Conservation (phyloP, 2,113 vertebrate genomes). For the Capreolus pygargus region DNA sequence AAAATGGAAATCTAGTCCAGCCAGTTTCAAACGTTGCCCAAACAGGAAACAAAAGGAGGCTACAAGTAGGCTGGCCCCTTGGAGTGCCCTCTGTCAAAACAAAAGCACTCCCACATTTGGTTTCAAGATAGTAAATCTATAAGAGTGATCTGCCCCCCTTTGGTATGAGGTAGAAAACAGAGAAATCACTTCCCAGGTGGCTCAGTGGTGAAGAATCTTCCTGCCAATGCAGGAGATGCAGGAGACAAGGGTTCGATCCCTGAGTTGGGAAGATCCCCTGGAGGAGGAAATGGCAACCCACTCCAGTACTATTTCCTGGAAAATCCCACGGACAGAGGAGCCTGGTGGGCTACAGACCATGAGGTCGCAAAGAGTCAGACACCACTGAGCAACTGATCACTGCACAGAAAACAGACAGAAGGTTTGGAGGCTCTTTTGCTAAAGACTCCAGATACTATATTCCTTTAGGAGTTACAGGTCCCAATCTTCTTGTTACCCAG, state of each 20-base stretch:
- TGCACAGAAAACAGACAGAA: not conserved
- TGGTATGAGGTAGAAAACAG: not conserved
- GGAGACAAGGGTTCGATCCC: not conserved
- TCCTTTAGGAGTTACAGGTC: not conserved
- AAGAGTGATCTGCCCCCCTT: not conserved
- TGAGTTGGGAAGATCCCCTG: not conserved
- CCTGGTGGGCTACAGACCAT: not conserved
- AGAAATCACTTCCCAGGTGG: not conserved
- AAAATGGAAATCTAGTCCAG: conserved; percentile 6
- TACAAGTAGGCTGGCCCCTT: not conserved
- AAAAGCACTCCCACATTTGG: not conserved
- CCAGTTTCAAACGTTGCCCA: not conserved
- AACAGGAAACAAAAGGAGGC: not conserved
- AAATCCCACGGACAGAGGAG: not conserved
- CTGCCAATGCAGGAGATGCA: not conserved
- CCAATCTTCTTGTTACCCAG: not conserved
- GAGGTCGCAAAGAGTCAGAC: not conserved
- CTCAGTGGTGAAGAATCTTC: not conserved
- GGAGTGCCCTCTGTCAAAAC: not conserved
- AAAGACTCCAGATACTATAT: not conserved
- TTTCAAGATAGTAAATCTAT: not conserved
- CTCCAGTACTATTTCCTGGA: not conserved
- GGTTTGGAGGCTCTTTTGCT: not conserved
- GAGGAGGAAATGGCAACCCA: not conserved
- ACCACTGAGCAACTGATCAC: not conserved